Evolutionary conservation across 2,113 vertebrate species (phyloP).

Genomic region (Microtus montanus): DNA sequence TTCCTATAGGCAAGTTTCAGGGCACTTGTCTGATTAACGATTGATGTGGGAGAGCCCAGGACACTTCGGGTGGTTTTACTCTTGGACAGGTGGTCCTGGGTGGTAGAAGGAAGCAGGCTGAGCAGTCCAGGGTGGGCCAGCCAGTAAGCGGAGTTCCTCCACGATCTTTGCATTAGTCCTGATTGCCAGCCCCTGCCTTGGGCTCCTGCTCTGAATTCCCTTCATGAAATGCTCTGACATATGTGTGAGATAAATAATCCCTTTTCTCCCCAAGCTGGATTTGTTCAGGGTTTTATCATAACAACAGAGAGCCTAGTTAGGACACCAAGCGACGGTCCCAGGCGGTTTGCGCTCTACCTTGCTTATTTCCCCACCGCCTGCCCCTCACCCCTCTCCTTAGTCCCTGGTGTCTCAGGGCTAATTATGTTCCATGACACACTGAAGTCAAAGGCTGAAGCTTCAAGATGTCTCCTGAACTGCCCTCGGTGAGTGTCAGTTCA

Average conservation of each 20-base stretch:
- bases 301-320: neutral
- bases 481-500: neutral
- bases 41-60: neutral
- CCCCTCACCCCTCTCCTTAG: fast-evolving
- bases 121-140: neutral
- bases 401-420: neutral
- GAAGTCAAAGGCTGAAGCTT: neutral
- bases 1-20: neutral
- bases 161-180: neutral
- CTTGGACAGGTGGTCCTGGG: neutral
- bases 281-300: neutral
- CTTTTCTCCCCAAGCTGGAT: neutral
- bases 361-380: neutral
- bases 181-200: neutral
- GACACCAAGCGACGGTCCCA: neutral
- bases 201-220: neutral
- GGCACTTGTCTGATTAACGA: neutral
- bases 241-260: neutral
- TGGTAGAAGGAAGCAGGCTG: neutral
- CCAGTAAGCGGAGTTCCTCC: no score
- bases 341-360: neutral
- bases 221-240: no score
- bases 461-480: neutral
- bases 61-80: neutral
- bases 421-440: neutral